Conservation (phyloP, 2,888 invertebrate species). For the Limnephilus auricula region DNA sequence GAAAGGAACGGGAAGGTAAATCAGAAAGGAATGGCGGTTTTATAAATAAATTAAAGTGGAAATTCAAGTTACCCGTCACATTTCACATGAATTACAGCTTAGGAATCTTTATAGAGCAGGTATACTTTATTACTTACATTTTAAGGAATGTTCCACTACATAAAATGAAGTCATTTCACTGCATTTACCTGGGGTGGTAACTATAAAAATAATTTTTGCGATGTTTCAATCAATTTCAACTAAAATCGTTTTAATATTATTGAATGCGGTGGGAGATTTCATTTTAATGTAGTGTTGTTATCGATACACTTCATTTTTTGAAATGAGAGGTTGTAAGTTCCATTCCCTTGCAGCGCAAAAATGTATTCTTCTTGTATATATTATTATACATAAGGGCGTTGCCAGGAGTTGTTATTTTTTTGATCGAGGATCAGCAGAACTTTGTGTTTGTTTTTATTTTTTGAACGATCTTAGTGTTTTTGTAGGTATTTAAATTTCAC, state of each 20-base stretch:
- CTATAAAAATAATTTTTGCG: no score
- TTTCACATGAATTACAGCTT: not conserved
- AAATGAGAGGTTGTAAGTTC: not conserved
- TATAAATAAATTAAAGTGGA: not conserved
- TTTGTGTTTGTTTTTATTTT: not conserved
- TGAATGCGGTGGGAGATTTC: not conserved
- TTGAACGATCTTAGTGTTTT: no score
- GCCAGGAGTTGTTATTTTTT: not conserved
- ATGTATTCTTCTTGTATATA: not conserved
- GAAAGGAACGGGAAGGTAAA: not conserved
- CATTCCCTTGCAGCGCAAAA: not conserved
- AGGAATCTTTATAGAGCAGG: not conserved
- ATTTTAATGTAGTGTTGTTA: not conserved
- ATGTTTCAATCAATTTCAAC: no score
- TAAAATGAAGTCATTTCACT: not conserved
- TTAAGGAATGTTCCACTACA: not conserved
- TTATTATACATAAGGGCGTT: not conserved
- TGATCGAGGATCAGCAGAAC: not conserved
- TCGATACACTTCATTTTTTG: not conserved
- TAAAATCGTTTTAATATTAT: no score
- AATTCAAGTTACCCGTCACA: not conserved
- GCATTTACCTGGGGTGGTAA: no score
- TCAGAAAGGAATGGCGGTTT: conserved; percentile 5
- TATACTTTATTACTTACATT: not conserved
- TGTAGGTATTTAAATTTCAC: not conserved